Percentiles rank a stretch among this genome's conserved stretches.
These are phyloP conservation scores for Sebastes vulpes DNA, from an alignment of 2,797 vertebrate species.

Conservation along the genomic window DNA sequence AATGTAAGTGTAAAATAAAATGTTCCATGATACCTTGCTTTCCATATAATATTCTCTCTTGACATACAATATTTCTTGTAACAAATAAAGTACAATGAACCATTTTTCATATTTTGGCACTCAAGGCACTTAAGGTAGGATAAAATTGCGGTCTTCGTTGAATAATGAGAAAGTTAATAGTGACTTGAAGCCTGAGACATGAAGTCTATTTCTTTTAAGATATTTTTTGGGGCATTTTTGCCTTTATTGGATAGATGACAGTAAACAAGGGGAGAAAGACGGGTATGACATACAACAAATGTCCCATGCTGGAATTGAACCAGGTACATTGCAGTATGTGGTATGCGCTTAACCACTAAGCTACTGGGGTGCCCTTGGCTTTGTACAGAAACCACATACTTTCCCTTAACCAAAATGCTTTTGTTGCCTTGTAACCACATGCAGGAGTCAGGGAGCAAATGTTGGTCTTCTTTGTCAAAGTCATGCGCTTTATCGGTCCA, in stretches of 20 bases:
- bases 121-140: neutral
- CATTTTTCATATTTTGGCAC: neutral
- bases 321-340: neutral
- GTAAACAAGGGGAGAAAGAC: neutral
- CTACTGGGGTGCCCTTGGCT: neutral
- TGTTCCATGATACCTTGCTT: neutral
- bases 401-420: neutral
- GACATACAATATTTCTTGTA: neutral
- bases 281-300: neutral
- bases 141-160: neutral
- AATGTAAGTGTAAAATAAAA: neutral
- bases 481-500: neutral
- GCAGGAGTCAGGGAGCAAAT: neutral
- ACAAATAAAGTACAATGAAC: neutral
- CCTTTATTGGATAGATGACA: neutral
- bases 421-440: neutral
- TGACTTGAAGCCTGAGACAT: neutral
- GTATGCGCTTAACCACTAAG: neutral
- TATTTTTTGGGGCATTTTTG: neutral
- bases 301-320: neutral
- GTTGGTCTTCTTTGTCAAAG: neutral
- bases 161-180: neutral
- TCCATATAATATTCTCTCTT: neutral
- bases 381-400: neutral
- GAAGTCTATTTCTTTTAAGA: neutral